phyloP scores from a whole-genome alignment of 2,797 vertebrate genomes.

The Gymnodraco acuticeps region DNA sequence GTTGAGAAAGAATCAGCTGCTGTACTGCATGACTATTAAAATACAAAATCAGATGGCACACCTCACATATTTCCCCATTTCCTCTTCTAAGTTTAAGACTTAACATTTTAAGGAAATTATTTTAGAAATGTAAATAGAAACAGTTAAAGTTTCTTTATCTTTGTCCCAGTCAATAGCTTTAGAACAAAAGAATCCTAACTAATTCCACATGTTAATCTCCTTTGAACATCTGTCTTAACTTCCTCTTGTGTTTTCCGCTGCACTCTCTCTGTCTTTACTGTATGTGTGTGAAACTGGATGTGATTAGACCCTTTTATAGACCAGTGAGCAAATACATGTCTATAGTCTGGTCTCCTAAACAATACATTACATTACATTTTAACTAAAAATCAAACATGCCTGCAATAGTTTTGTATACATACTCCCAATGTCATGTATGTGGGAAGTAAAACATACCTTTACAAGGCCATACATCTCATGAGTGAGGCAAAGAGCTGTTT shows the following conservation, averaged over 20 bases:
- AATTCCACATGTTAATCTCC: constrained; percentile 27
- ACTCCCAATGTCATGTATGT: background rate
- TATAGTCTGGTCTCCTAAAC: constrained; percentile 1
- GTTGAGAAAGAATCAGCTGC: constrained; percentile 18
- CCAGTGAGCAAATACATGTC: constrained; percentile 17
- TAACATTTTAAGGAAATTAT: background rate
- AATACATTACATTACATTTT: constrained; percentile 1
- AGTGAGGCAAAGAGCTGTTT: constrained; percentile 31
- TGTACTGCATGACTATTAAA: constrained; percentile 34
- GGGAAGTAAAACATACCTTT: constrained; percentile 33
- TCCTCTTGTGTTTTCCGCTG: constrained; percentile 28
- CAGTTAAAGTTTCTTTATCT: background rate
- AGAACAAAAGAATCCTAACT: constrained; percentile 9
- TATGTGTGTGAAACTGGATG: constrained; percentile 6
- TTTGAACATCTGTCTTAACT: constrained; percentile 46
- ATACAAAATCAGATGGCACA: constrained; percentile 34
- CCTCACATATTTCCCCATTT: background rate
- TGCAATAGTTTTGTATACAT: background rate
- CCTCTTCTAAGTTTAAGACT: background rate
- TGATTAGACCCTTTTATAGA: constrained; percentile 17
- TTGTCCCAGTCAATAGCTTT: no score
- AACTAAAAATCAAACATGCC: constrained; percentile 7
- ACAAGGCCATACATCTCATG: constrained; percentile 11
- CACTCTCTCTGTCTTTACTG: constrained; percentile 24
- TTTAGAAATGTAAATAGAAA: constrained; percentile 11